Conservation (phyloP, 1,140 invertebrate genomes). For the Campoletis sonorensis region DNA sequence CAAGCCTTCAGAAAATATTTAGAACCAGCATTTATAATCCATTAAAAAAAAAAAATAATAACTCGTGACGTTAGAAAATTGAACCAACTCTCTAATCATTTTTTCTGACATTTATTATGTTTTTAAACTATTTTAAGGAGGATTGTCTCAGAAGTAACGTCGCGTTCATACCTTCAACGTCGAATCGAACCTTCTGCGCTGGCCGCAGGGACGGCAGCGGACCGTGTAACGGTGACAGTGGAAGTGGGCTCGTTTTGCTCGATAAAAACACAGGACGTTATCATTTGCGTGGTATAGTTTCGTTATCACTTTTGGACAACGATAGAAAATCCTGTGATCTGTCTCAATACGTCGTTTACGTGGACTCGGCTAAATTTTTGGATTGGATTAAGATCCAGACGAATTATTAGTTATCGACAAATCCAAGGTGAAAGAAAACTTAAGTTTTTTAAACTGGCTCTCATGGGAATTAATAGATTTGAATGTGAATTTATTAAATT, state of each 20-base stretch:
- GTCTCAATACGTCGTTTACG: constrained; percentile 77
- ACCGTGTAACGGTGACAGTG: constrained; percentile 79
- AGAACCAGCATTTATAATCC: no score
- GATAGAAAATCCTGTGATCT: constrained; percentile 74
- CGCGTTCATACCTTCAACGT: constrained; percentile 77
- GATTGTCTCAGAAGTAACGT: constrained; percentile 77
- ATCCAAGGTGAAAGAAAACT: no score
- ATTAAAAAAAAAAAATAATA: no score
- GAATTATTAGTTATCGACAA: background rate
- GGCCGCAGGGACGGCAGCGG: constrained; percentile 78
- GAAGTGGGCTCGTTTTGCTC: constrained; percentile 77
- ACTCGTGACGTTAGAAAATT: no score
- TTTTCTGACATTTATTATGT: background rate
- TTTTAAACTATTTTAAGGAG: constrained; percentile 65
- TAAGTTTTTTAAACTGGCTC: background rate
- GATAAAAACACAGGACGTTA: constrained; percentile 69
- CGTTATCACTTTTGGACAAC: constrained; percentile 74
- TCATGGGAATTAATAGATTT: background rate
- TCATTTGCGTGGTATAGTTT: constrained; percentile 78
- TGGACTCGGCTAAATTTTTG: constrained; percentile 78
- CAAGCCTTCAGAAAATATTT: no score
- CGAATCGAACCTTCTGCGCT: constrained; percentile 80
- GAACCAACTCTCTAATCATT: no score
- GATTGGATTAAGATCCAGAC: constrained; percentile 73
- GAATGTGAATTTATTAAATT: no score